Percentiles rank a stretch among this genome's conserved stretches.
phyloP scores from a whole-genome alignment of 2,888 invertebrate genomes.

The Tyria jacobaeae region DNA sequence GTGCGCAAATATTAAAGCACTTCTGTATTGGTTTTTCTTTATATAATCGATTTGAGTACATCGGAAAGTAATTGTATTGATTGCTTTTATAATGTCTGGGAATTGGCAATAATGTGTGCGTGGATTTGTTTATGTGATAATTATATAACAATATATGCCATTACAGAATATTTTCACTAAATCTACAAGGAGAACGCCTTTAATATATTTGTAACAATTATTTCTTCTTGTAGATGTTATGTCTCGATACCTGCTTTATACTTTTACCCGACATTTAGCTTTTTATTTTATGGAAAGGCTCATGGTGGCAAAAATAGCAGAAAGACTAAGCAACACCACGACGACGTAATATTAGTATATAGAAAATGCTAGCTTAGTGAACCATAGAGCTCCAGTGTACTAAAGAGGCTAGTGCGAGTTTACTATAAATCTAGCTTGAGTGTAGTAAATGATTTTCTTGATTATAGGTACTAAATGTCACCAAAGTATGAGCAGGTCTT shows the following conservation, averaged over 20 bases:
- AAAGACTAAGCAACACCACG: background rate
- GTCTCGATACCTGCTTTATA: slow-evolving; percentile 2
- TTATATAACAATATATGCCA: slow-evolving; percentile 45
- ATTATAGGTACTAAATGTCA: background rate
- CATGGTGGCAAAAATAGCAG: background rate
- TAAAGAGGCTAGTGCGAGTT: too few relatives aligned
- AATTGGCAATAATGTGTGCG: slow-evolving; percentile 67
- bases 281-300: background rate
- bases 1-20: background rate
- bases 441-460: background rate
- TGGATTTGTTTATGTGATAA: slow-evolving; percentile 70
- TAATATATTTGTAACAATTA: background rate
- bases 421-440: too few relatives aligned
- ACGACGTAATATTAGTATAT: background rate
- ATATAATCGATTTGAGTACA: slow-evolving; percentile 16
- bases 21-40: slow-evolving; percentile 21
- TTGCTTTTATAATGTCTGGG: slow-evolving; percentile 60
- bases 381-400: background rate
- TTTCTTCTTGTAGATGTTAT: slow-evolving; percentile 3
- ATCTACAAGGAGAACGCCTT: slow-evolving; percentile 1
- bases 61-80: slow-evolving; percentile 27
- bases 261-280: slow-evolving; percentile 3
- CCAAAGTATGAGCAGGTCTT: background rate
- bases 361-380: background rate
- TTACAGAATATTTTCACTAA: slow-evolving; percentile 38